Conservation (phyloP, 2,888 invertebrate genomes). For the Selenia dentaria region DNA sequence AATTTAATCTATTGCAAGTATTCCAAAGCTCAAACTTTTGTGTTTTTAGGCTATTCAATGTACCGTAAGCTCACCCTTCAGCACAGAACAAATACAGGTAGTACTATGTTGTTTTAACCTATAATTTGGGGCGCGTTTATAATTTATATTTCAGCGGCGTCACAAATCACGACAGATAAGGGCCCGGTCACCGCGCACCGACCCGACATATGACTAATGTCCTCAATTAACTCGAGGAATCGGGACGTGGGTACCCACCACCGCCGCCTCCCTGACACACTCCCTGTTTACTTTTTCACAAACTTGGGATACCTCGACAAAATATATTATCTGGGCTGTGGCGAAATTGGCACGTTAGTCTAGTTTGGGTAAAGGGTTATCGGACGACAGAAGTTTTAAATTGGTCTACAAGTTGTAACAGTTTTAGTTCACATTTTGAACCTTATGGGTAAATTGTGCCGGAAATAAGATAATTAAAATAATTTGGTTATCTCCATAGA, state of each 20-base stretch:
- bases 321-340: conserved; percentile 51
- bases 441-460: conserved; percentile 8
- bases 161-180: conserved; percentile 76
- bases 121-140: conserved; percentile 52
- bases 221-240: conserved; percentile 69
- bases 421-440: conserved; percentile 8
- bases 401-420: conserved; percentile 17
- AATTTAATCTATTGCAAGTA: no score
- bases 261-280: conserved; percentile 33
- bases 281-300: conserved; percentile 67
- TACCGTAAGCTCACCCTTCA: conserved; percentile 22
- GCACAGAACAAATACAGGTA: conserved; percentile 39
- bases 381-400: conserved; percentile 14
- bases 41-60: conserved; percentile 10
- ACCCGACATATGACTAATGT: conserved; percentile 72
- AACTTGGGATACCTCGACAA: conserved; percentile 52
- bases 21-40: no score
- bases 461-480: conserved; percentile 1
- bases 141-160: conserved; percentile 66
- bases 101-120: conserved; percentile 48
- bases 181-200: conserved; percentile 49
- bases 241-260: conserved; percentile 35
- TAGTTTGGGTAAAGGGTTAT: conserved; percentile 21
- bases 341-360: conserved; percentile 6
- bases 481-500: not conserved